A percentile compares a stretch with the other conserved stretches of the same genome.
These are phyloP conservation scores for Drosophila fuyamai DNA, from an alignment of 1,140 invertebrate species.

Conservation along the genomic window DNA sequence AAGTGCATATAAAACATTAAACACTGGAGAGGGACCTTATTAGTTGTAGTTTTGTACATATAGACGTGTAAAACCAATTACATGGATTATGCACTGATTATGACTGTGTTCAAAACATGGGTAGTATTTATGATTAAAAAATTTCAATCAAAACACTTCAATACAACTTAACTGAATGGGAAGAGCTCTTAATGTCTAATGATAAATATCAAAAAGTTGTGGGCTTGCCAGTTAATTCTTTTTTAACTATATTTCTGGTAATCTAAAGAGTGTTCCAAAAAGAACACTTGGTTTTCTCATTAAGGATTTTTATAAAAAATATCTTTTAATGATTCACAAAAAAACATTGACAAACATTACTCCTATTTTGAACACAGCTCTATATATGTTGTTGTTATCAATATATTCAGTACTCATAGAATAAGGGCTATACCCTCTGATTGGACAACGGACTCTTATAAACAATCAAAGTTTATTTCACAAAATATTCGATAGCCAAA, in stretches of 20 bases:
- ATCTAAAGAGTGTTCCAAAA: too few species aligned
- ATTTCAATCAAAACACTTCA: neutral
- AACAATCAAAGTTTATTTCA: too few species aligned
- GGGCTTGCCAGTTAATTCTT: too few species aligned
- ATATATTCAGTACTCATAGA: neutral
- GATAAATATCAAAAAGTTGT: too few species aligned
- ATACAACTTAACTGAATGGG: neutral
- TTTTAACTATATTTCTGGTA: too few species aligned
- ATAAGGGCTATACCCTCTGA: neutral
- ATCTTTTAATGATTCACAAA: too few species aligned
- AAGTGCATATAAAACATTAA: slow-evolving; percentile 27
- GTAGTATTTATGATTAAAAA: neutral
- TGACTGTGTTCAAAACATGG: neutral
- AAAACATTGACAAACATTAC: neutral
- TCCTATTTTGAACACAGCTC: slow-evolving; percentile 4
- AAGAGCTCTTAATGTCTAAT: too few species aligned
- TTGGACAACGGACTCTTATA: too few species aligned
- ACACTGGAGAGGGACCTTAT: slow-evolving; percentile 83
- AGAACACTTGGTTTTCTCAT: too few species aligned
- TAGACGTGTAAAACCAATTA: slow-evolving; percentile 23
- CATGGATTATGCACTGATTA: slow-evolving; percentile 16
- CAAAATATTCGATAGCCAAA: too few species aligned
- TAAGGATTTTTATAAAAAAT: too few species aligned
- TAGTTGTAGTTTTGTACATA: slow-evolving; percentile 68
- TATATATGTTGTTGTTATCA: neutral